These are phyloP conservation scores for Crypturellus undulatus DNA, from an alignment of 2,113 vertebrate species.

Conservation along the genomic window DNA sequence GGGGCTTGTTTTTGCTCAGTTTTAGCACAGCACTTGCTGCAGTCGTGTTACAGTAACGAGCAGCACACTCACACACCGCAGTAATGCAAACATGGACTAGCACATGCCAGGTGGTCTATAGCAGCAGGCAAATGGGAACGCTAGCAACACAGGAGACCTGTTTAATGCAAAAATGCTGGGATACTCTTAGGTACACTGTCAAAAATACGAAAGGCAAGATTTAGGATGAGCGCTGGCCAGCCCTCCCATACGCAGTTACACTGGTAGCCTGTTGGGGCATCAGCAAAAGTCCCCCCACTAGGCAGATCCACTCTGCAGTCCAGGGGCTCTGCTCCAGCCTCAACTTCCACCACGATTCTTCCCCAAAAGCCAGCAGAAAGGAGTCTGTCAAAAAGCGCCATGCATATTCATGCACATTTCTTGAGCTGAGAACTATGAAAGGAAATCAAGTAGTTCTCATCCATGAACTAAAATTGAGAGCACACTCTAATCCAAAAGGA, in stretches of 20 bases:
- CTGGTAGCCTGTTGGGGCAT: rapidly evolving
- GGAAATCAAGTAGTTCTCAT: constrained; percentile 62
- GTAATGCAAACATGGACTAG: not conserved
- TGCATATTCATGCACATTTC: constrained; percentile 60
- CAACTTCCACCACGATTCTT: not conserved
- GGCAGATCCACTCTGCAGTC: not conserved
- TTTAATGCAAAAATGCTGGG: not conserved
- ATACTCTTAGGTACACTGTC: not conserved
- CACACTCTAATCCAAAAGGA: constrained; percentile 52
- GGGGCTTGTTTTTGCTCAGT: not conserved
- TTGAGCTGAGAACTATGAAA: constrained; percentile 64
- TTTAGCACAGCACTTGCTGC: not conserved
- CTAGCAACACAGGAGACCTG: not conserved
- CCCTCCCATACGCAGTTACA: not conserved
- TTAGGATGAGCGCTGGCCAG: not conserved
- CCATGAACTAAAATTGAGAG: constrained; percentile 66
- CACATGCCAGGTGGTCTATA: rapidly evolving
- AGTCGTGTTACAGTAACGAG: not conserved
- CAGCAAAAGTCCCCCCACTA: not conserved
- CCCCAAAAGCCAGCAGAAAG: not conserved
- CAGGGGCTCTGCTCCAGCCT: not conserved
- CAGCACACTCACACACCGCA: rapidly evolving
- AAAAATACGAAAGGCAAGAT: not conserved
- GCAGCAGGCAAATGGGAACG: not conserved
- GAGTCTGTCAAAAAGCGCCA: not conserved